phyloP scores from a whole-genome alignment of 2,888 invertebrate species.

The Thyatira batis region DNA sequence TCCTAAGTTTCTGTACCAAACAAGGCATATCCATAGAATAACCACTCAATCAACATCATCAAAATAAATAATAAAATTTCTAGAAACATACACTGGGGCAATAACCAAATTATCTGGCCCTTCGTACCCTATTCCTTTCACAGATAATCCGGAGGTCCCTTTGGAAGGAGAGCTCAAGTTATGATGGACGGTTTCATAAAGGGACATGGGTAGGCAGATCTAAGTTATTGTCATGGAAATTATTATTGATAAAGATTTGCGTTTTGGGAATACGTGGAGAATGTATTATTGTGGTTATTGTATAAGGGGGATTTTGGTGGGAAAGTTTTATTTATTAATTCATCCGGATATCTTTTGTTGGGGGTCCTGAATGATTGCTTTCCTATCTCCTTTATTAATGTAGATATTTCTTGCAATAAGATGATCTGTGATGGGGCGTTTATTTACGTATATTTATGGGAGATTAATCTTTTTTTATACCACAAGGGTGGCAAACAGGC shows the following conservation, averaged over 20 bases:
- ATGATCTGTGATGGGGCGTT: no score
- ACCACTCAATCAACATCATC: not conserved
- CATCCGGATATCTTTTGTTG: not conserved
- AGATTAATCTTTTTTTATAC: no score
- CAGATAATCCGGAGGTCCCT: not conserved
- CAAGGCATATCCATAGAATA: no score
- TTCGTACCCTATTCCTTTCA: not conserved
- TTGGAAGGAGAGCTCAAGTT: not conserved
- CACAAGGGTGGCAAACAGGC: no score
- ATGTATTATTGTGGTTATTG: not conserved
- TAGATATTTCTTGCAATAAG: no score
- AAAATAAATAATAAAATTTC: not conserved
- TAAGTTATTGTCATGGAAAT: slow-evolving; percentile 7
- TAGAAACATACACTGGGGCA: not conserved
- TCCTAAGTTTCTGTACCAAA: no score
- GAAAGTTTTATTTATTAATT: not conserved
- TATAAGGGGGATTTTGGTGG: not conserved
- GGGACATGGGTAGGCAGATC: not conserved
- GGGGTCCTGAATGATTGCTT: no score
- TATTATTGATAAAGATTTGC: slow-evolving; percentile 6
- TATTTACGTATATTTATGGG: no score
- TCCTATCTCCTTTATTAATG: no score
- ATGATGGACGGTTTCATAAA: not conserved
- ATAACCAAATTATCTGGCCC: not conserved
- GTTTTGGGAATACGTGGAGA: not conserved